These are phyloP conservation scores for Sesia bembeciformis DNA, from an alignment of 2,888 invertebrate species.

Conservation along the genomic window DNA sequence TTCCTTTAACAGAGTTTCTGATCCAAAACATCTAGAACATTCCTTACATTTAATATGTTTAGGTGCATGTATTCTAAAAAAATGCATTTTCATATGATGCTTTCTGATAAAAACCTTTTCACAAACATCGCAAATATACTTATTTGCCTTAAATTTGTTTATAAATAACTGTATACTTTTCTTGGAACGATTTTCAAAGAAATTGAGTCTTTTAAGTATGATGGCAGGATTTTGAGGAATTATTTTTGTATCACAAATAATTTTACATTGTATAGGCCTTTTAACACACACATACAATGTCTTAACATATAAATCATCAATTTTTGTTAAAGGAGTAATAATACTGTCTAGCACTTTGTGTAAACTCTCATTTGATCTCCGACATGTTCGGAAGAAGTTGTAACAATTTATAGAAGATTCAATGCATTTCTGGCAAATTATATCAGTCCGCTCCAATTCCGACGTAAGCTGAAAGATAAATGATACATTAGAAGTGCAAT, in stretches of 20 bases:
- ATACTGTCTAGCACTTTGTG: constrained; percentile 9
- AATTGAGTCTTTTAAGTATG: background rate
- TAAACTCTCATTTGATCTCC: constrained; percentile 8
- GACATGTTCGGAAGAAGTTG: constrained; percentile 20
- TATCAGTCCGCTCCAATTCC: background rate
- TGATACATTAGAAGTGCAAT: too few species aligned
- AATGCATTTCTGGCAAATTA: constrained; percentile 19
- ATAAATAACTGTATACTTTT: too few species aligned
- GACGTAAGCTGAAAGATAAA: background rate
- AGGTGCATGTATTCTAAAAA: constrained; percentile 23
- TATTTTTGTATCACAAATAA: background rate
- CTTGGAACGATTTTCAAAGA: too few species aligned
- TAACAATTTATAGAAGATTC: constrained; percentile 14
- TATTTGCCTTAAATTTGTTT: background rate
- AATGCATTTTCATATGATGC: constrained; percentile 20
- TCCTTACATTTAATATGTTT: constrained; percentile 21
- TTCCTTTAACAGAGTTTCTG: constrained; percentile 13
- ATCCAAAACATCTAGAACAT: constrained; percentile 21
- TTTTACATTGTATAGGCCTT: background rate
- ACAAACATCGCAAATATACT: constrained; percentile 17
- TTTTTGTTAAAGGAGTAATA: background rate
- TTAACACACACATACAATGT: background rate
- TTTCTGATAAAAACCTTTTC: constrained; percentile 12
- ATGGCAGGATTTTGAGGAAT: background rate
- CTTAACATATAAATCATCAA: background rate